These are phyloP conservation scores for Lethocerus indicus DNA, from an alignment of 1,140 invertebrate species.

Conservation along the genomic window DNA sequence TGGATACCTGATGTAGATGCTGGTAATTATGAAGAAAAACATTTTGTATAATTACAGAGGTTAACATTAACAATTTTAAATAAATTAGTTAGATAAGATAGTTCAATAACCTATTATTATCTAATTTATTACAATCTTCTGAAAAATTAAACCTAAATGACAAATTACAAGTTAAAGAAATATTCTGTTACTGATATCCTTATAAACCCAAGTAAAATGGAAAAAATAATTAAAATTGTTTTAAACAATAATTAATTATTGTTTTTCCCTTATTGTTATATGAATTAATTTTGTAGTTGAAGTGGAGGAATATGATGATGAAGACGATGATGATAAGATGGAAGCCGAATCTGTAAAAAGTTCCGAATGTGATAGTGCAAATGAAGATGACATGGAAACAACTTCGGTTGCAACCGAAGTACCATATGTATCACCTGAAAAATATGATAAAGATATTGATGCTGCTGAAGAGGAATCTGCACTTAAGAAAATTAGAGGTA, in stretches of 20 bases:
- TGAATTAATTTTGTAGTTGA: constrained; percentile 25
- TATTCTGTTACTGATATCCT: no score
- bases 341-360: constrained; percentile 17
- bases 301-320: constrained; percentile 26
- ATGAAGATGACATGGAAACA: constrained; percentile 21
- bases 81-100: no score
- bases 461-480: constrained; percentile 52
- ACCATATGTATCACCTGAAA: constrained; percentile 17
- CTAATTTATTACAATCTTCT: no score
- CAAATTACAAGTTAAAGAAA: no score
- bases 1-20: constrained; percentile 74
- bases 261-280: constrained; percentile 5
- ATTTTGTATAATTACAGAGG: no score
- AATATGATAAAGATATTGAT: constrained; percentile 41
- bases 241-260: no score
- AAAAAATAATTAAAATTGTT: no score
- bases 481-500: constrained; percentile 48
- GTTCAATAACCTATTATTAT: no score
- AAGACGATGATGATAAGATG: constrained; percentile 20
- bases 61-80: no score
- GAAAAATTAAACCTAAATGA: no score
- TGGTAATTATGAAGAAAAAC: no score
- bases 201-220: no score
- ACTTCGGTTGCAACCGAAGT: constrained; percentile 27
- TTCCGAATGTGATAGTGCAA: constrained; percentile 18